phyloP scores from a whole-genome alignment of 2,113 vertebrate species.

The Pterocles orientalis region DNA sequence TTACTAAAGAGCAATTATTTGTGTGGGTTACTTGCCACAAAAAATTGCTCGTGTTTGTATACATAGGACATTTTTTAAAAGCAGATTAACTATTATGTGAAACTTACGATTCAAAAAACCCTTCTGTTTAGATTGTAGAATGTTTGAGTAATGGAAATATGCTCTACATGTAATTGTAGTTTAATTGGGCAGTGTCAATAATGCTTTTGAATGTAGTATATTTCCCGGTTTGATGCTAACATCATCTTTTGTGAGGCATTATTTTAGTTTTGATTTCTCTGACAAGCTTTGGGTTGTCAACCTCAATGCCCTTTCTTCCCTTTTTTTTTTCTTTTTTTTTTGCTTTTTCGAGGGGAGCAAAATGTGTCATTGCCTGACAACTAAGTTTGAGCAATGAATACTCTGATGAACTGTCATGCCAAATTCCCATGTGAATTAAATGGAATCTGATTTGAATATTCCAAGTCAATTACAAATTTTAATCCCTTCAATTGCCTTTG shows the following conservation, averaged over 20 bases:
- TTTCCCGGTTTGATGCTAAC: not conserved
- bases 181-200: conserved; percentile 16
- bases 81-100: not conserved
- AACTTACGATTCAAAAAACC: not conserved
- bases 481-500: not conserved
- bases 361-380: not conserved
- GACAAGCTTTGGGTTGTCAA: not conserved
- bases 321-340: not conserved
- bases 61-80: conserved; percentile 33
- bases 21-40: not conserved
- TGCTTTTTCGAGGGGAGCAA: not conserved
- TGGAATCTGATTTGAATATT: conserved; percentile 10
- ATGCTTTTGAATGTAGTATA: not conserved
- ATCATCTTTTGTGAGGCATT: conserved; percentile 2
- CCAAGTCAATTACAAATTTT: not conserved
- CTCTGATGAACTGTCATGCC: not conserved
- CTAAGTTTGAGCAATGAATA: conserved; percentile 3
- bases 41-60: not conserved
- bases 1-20: not conserved
- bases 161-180: not conserved
- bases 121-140: not conserved
- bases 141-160: not conserved
- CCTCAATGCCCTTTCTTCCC: not conserved
- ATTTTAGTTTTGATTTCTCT: conserved; percentile 23
- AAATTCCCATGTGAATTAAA: conserved; percentile 45